These are phyloP conservation scores for Etheostoma perlongum DNA, from an alignment of 2,797 vertebrate genomes.

Conservation along the genomic window DNA sequence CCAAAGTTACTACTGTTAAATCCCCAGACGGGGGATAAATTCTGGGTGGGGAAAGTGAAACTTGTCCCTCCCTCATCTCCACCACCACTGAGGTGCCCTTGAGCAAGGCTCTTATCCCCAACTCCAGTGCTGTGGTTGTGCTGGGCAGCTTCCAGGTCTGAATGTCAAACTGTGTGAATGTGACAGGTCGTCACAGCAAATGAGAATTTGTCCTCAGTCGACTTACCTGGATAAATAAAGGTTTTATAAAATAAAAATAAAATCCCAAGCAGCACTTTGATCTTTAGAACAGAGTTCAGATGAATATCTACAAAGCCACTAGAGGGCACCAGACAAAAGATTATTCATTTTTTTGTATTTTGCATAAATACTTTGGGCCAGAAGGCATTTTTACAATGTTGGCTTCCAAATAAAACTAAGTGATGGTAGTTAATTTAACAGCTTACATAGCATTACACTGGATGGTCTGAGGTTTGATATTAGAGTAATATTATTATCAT, in stretches of 20 bases:
- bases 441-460: conserved; percentile 17
- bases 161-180: too few relatives aligned
- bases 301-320: conserved; percentile 26
- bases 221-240: too few relatives aligned
- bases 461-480: conserved; percentile 11
- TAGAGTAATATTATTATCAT: not conserved
- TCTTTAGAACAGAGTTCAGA: conserved; percentile 14
- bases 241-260: too few relatives aligned
- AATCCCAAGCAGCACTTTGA: not conserved
- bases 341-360: not conserved
- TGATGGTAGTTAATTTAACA: conserved; percentile 8
- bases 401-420: conserved; percentile 13
- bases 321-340: conserved; percentile 29
- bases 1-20: not conserved
- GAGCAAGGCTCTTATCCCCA: too few relatives aligned
- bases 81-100: too few relatives aligned
- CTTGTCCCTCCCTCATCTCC: too few relatives aligned
- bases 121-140: too few relatives aligned
- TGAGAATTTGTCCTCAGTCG: too few relatives aligned
- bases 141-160: too few relatives aligned
- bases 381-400: conserved; percentile 12
- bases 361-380: not conserved
- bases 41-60: too few relatives aligned
- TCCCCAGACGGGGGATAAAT: too few relatives aligned
- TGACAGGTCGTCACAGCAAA: too few relatives aligned